These are phyloP conservation scores for Brachionus rubens DNA, from an alignment of 1,140 invertebrate genomes.

Conservation along the genomic window DNA sequence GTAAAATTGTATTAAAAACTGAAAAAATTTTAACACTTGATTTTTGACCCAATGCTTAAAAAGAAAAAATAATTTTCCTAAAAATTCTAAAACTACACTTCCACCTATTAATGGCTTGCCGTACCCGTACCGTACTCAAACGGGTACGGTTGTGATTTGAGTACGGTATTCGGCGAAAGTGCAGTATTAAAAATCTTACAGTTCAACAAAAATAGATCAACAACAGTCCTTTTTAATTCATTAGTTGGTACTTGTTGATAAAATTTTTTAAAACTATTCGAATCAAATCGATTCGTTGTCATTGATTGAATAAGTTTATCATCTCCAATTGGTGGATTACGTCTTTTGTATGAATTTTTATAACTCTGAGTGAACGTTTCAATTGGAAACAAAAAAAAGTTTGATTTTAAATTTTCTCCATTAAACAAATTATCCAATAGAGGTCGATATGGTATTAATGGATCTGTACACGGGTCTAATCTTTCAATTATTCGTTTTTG, in stretches of 20 bases:
- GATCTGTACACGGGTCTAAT: neutral
- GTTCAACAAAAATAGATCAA: neutral
- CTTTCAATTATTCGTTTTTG: neutral
- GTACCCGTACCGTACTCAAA: no score
- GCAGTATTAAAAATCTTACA: neutral
- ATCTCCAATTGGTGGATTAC: neutral
- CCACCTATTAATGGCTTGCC: no score
- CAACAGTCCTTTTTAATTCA: neutral
- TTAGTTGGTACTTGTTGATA: neutral
- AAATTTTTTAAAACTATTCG: neutral
- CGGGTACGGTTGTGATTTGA: no score
- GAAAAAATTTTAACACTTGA: constrained; percentile 4
- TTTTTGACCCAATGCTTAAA: neutral
- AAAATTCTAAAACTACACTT: no score
- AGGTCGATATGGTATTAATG: constrained; percentile 1
- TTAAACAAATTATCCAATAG: neutral
- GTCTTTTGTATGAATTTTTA: neutral
- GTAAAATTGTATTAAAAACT: neutral
- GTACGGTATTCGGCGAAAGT: no score
- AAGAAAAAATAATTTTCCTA: no score
- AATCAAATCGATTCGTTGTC: neutral
- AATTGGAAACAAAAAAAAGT: neutral
- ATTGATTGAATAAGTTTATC: neutral
- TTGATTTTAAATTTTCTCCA: neutral
- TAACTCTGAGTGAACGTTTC: neutral